These are phyloP conservation scores for Ellobium chinense DNA, from an alignment of 2,888 invertebrate genomes.

Conservation along the genomic window DNA sequence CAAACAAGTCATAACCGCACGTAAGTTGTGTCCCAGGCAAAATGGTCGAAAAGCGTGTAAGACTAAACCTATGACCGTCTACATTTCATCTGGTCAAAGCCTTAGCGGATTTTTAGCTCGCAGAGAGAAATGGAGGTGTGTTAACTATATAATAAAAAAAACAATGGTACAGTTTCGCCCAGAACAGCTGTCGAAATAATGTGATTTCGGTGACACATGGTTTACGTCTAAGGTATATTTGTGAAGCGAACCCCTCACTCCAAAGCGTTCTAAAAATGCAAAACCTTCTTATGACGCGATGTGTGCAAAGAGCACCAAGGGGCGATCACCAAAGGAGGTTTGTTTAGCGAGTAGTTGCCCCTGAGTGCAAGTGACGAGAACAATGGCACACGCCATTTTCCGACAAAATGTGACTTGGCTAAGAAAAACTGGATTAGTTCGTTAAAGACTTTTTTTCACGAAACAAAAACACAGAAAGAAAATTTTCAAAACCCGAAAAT, in stretches of 20 bases:
- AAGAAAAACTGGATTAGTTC: conserved; percentile 13
- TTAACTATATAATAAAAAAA: too few species aligned
- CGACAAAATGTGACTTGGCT: conserved; percentile 14
- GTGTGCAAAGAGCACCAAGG: conserved; percentile 2
- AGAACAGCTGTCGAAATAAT: neutral
- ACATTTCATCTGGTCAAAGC: too few species aligned
- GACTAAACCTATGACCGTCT: too few species aligned
- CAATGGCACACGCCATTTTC: neutral
- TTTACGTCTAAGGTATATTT: neutral
- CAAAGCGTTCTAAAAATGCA: neutral
- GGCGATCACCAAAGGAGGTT: neutral
- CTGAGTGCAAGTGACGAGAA: neutral
- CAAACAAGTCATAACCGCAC: neutral
- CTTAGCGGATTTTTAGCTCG: too few species aligned
- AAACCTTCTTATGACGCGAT: neutral
- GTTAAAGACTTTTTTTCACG: neutral
- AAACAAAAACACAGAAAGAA: too few species aligned
- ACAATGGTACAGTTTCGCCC: too few species aligned
- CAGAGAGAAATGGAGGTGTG: too few species aligned
- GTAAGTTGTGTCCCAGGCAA: too few species aligned
- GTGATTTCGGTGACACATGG: neutral
- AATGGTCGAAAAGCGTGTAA: too few species aligned
- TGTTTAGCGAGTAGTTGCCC: neutral
- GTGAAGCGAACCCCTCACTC: neutral
- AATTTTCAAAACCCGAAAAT: too few species aligned